A percentile compares a stretch with the other conserved stretches of the same genome.
phyloP scores from a whole-genome alignment of 2,797 vertebrate genomes.

The Margarornis squamiger region DNA sequence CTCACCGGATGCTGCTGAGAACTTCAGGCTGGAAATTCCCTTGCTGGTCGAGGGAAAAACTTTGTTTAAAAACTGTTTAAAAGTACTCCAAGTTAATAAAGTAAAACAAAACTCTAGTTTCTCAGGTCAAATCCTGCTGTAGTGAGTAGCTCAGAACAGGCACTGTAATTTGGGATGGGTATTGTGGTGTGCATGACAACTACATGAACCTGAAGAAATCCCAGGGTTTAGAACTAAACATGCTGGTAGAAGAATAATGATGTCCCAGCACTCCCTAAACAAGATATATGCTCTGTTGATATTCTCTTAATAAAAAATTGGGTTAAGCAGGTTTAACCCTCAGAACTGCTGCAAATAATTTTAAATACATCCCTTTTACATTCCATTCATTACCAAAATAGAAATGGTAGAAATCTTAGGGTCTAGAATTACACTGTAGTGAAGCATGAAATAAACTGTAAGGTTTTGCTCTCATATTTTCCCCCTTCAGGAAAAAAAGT shows the following conservation, averaged over 20 bases:
- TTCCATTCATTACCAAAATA: constrained; percentile 60
- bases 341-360: constrained; percentile 74
- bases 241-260: constrained; percentile 21
- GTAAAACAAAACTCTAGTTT: constrained; percentile 77
- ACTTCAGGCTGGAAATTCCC: constrained; percentile 77
- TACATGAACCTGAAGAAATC: constrained; percentile 58
- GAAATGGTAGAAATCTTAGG: constrained; percentile 39
- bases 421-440: constrained; percentile 60
- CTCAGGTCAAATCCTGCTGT: constrained; percentile 83
- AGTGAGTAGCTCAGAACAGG: constrained; percentile 80
- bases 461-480: constrained; percentile 27
- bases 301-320: constrained; percentile 67
- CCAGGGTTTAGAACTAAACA: constrained; percentile 60
- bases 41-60: constrained; percentile 85
- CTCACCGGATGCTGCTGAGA: constrained; percentile 76
- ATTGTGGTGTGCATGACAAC: constrained; percentile 60
- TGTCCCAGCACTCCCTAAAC: constrained; percentile 25
- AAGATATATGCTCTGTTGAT: constrained; percentile 61
- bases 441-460: constrained; percentile 71
- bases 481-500: background rate
- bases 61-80: constrained; percentile 74
- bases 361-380: constrained; percentile 71
- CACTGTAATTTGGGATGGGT: constrained; percentile 51
- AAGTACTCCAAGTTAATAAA: constrained; percentile 76
- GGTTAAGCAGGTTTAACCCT: constrained; percentile 78